Evolutionary conservation across 2,113 vertebrate species (phyloP).

Genomic region (Pterocles orientalis): DNA sequence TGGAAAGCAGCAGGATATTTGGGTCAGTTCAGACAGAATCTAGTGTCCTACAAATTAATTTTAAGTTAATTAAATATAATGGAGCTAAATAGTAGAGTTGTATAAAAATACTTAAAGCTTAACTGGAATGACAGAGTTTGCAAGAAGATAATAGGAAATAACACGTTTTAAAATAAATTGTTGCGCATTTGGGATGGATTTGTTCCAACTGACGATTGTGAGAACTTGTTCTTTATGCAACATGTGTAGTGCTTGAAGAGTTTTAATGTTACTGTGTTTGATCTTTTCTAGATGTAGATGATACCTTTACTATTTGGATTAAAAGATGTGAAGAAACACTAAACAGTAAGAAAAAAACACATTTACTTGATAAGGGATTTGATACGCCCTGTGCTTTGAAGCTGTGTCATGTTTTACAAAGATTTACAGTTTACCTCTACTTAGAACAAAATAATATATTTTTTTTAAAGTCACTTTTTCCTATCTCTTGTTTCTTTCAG

Average conservation of each 20-base stretch:
- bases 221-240: background rate
- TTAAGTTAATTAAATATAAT: background rate
- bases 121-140: background rate
- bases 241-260: background rate
- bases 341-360: slow-evolving; percentile 76
- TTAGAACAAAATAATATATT: background rate
- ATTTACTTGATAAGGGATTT: background rate
- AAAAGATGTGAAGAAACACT: slow-evolving; percentile 87
- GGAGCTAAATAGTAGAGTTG: background rate
- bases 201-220: background rate
- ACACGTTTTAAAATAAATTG: background rate
- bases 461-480: background rate
- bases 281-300: slow-evolving; percentile 78
- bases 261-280: background rate
- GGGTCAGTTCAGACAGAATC: background rate
- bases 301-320: slow-evolving; percentile 87
- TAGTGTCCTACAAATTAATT: background rate
- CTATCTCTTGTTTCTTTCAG: background rate
- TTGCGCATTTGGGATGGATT: background rate
- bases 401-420: background rate
- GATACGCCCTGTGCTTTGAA: background rate
- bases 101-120: background rate
- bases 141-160: background rate
- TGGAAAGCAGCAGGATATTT: background rate
- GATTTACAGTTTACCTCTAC: background rate